Base-by-base conservation (phyloP, 2,113 vertebrate species). In the Helogale parvula region DNA sequence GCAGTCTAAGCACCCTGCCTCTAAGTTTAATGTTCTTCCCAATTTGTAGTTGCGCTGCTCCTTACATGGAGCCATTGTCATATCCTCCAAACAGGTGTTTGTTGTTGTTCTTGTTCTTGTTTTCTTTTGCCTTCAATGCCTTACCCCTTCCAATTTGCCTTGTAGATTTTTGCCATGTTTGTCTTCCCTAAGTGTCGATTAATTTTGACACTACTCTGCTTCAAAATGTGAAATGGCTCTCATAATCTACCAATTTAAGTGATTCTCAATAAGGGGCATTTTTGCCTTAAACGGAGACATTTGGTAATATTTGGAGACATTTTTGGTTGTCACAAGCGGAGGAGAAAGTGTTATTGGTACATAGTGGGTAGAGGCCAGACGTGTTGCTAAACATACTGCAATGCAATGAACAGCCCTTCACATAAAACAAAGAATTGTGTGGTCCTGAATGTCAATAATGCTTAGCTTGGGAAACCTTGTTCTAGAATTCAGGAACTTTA, bases 141-240 rank as follows among this genome's bases (percentile, higher is more conserved):
- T 68, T 88, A 19, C 1, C 1, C 3, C 2, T 94, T 89, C 50
- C 14, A 65, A 38, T 83, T 83, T 74, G 45, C 86, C 45, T 63
- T 92, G 15, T 35, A 96, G 35, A 77, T 3, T 57, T 94, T 88
- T 76, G 2, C 63, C 38, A 84, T 71, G 21, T 82, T 88, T 52
- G 21, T 82, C 5, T 96, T 77, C 45, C 71, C 15, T 90, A 88
- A 81, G 41, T n/a, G 80, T 57, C 38, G 65, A 45, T 45, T 63
- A 72, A 90, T 92, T 94, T 27, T 45, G n/a, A 69, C 17, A 93
- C 25, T n/a, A 86, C 4, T 87, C 33, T 91, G 50, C 19, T 90
- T 93, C 27, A 94, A 89, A 92, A 86, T 94, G 5, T 82, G n/a
- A 97, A 63, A 94, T 65, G 27, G 25, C 14, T 92, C 74, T 65